phyloP scores from a whole-genome alignment of 2,888 invertebrate species.

The Lochmaea capreae region DNA sequence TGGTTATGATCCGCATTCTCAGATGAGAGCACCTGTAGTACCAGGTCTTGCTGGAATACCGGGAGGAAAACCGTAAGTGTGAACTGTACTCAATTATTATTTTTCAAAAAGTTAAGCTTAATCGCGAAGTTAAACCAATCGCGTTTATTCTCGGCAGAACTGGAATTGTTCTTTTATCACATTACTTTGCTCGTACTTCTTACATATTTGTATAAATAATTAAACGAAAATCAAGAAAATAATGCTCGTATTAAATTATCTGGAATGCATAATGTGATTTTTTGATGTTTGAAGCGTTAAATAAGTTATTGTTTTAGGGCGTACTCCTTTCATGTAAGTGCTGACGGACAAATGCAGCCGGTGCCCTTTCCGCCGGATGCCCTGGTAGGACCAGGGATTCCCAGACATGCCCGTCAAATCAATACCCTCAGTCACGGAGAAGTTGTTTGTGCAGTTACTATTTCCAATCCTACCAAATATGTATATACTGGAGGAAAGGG shows the following conservation, averaged over 20 bases:
- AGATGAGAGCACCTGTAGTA: conserved; percentile 75
- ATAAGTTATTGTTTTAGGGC: conserved; percentile 69
- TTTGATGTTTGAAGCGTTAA: no score
- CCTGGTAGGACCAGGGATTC: conserved; percentile 91
- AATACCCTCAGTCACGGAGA: conserved; percentile 95
- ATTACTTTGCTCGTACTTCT: not conserved
- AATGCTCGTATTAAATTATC: no score
- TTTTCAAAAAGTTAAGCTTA: no score
- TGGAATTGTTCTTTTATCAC: no score
- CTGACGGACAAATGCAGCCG: conserved; percentile 87
- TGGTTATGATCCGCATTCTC: conserved; percentile 75
- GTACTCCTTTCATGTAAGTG: conserved; percentile 94
- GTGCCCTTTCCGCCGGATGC: conserved; percentile 97
- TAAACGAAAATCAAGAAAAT: no score
- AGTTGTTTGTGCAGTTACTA: conserved; percentile 97
- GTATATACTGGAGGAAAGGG: conserved; percentile 99
- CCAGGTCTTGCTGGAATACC: conserved; percentile 77
- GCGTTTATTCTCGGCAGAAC: no score
- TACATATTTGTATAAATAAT: no score
- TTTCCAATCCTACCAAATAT: conserved; percentile 86
- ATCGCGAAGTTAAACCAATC: no score
- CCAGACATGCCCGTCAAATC: conserved; percentile 89
- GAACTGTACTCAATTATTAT: not conserved
- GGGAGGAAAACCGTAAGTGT: conserved; percentile 88
- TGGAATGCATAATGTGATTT: no score